phyloP scores from a whole-genome alignment of 2,113 vertebrate species.

The Stomatorhinus ivindoensis region DNA sequence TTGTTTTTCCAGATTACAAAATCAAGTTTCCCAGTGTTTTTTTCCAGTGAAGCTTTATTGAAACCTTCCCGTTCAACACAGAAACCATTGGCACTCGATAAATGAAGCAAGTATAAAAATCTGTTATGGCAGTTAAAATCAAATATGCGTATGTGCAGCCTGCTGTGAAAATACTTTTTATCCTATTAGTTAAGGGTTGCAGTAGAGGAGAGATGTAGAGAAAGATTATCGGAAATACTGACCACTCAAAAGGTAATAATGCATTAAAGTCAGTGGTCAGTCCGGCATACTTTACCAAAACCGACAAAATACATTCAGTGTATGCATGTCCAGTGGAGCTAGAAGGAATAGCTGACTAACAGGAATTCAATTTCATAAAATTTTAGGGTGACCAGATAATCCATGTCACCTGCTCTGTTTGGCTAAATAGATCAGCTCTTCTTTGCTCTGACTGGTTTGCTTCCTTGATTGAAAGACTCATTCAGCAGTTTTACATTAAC shows the following conservation, averaged over 20 bases:
- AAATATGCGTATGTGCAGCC: neutral
- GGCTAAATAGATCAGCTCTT: neutral
- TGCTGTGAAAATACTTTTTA: neutral
- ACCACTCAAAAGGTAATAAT: neutral
- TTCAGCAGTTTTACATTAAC: neutral
- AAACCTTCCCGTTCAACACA: neutral
- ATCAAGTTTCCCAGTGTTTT: neutral
- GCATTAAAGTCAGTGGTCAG: neutral
- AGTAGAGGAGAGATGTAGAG: neutral
- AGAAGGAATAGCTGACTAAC: neutral
- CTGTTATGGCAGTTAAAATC: neutral
- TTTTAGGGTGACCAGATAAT: neutral
- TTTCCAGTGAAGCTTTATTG: neutral
- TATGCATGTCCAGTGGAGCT: neutral
- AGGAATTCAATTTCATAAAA: neutral
- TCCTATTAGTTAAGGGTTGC: neutral
- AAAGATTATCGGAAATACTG: neutral
- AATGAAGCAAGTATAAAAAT: neutral
- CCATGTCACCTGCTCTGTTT: neutral
- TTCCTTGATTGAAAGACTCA: neutral
- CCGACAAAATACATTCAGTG: neutral
- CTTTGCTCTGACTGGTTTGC: neutral
- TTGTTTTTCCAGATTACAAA: neutral
- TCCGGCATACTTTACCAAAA: neutral
- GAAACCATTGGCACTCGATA: neutral